A percentile compares a stretch with the other conserved stretches of the same genome.
phyloP scores from a whole-genome alignment of 1,140 invertebrate species.

The Globodera ellingtonae region DNA sequence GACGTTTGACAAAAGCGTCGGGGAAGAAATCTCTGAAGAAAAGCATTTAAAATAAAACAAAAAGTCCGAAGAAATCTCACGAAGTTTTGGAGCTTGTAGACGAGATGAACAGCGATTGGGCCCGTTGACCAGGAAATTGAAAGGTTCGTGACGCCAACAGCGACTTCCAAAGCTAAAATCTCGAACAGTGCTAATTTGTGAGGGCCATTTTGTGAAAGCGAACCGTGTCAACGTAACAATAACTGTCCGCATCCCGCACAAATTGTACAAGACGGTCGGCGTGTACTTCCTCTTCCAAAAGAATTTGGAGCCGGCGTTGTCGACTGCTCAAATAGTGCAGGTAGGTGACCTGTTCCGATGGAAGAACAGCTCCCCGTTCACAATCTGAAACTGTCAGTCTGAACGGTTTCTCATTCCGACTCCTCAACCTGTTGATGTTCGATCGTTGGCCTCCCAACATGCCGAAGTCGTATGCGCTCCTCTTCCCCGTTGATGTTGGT shows the following conservation, averaged over 20 bases:
- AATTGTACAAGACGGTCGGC: constrained; percentile 32
- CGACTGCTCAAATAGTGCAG: constrained; percentile 53
- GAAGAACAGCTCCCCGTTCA: constrained; percentile 29
- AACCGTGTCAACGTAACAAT: constrained; percentile 48
- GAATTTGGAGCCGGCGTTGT: constrained; percentile 49
- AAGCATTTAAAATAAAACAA: constrained; percentile 2
- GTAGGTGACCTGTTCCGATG: constrained; percentile 55
- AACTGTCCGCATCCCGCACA: constrained; percentile 52
- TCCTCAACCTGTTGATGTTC: too few species aligned
- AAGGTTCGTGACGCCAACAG: constrained; percentile 44
- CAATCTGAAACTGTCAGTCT: background rate
- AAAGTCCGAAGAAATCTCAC: background rate
- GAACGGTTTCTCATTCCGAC: too few species aligned
- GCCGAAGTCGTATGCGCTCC: constrained; percentile 11
- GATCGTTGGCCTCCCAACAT: background rate
- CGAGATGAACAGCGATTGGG: constrained; percentile 35
- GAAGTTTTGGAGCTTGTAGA: constrained; percentile 26
- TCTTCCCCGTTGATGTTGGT: constrained; percentile 24
- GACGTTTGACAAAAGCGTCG: background rate
- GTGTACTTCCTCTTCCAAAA: constrained; percentile 48
- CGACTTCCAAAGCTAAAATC: constrained; percentile 49
- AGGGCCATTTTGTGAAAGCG: background rate
- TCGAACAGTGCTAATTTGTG: background rate
- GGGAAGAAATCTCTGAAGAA: constrained; percentile 21
- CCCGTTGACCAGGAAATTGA: constrained; percentile 24